Evolutionary conservation across 2,797 vertebrate genomes (phyloP), one percentile per base, ranked within the genome.

Genomic region (Accipiter fasciatus): DNA sequence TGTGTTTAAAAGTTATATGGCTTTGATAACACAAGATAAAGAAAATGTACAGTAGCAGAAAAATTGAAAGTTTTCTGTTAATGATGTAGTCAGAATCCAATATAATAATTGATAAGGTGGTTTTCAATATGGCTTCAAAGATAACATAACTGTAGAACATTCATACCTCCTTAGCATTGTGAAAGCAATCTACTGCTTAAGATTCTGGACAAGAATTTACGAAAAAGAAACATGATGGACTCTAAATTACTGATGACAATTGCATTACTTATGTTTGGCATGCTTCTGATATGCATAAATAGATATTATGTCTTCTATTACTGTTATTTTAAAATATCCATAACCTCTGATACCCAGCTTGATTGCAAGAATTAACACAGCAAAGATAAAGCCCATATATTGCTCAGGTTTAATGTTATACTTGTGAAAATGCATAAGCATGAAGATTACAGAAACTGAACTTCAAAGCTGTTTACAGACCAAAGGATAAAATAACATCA

Each of bases 221-320:
- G 20, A 44, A 54, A 55, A 49, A 29, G 15, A 37, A 61, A 33
- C 2, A n/a, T 0, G 1, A 0, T 66, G 42, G 52, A 59, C 39
- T 64, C 17, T 24, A 26, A 88, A 84, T 67, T 75, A 55, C 28
- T 75, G 15, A 71, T 39, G 37, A 52, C 13, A 80, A n/a, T 31
- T 67, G 21, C 25, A 52, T 26, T 59, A 22, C 21, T 84, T 82
- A 29, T 11, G 29, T 33, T 3, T 78, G 37, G 2, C 13, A 65
- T 26, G 50, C 11, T 44, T 91, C 83, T 55, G 42, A 59, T 58
- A 49, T 9, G 9, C 13, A 57, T 28, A 64, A 90, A 39, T 31
- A 35, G 24, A 24, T 62, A 52, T 2, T 55, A 22, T 6, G 26
- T 26, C 40, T 81, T 62, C 28, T 72, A 12, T n/a, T 52, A 33